Percentiles rank a stretch among this genome's conserved stretches.
Evolutionary conservation across 2,797 vertebrate species (phyloP).

Genomic region (Malurus leucopterus): DNA sequence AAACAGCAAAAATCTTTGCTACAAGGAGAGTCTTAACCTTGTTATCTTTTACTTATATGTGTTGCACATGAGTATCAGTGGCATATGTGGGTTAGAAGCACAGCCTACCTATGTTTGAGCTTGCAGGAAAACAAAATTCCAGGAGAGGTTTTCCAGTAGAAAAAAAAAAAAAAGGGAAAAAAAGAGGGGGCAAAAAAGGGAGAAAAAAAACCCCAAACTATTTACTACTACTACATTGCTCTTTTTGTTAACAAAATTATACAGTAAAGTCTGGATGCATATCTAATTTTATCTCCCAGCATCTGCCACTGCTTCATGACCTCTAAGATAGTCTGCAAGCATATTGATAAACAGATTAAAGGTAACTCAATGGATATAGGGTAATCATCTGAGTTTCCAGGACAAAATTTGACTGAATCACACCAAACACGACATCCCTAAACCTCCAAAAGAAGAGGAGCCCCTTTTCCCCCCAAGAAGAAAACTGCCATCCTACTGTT

Average conservation of each 20-base stretch:
- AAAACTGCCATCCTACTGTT: not conserved
- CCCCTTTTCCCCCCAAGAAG: accelerated
- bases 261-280: not conserved
- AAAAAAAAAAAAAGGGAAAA: not conserved
- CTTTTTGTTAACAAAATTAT: not conserved
- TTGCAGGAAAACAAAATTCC: slow-evolving; percentile 9
- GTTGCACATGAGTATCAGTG: not conserved
- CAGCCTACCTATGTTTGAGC: not conserved
- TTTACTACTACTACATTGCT: not conserved
- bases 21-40: not conserved
- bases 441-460: not conserved
- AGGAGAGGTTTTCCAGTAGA: not conserved
- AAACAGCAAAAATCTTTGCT: not conserved
- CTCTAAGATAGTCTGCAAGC: not conserved
- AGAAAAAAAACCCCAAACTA: not conserved
- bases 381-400: not conserved
- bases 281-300: not conserved
- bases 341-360: not conserved
- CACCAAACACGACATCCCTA: accelerated
- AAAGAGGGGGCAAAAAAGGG: not conserved
- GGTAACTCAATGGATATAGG: not conserved
- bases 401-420: not conserved
- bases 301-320: not conserved
- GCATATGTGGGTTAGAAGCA: not conserved
- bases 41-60: not conserved